Evolutionary conservation across 2,113 vertebrate genomes (phyloP).

Genomic region (Turnix velox): DNA sequence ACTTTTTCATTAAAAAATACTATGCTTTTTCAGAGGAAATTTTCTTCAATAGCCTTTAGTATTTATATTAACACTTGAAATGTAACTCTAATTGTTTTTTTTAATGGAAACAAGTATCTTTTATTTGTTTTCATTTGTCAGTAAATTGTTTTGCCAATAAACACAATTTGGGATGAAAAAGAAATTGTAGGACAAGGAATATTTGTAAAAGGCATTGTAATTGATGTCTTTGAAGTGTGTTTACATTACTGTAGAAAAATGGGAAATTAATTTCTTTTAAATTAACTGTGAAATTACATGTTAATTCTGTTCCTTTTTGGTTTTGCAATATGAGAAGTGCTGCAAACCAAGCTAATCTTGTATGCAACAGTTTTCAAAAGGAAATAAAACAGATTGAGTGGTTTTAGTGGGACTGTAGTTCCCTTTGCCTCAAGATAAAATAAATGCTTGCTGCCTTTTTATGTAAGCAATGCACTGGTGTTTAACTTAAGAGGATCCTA

Average conservation of each 20-base stretch:
- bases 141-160: background rate
- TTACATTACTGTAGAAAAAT: conserved; percentile 14
- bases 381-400: background rate
- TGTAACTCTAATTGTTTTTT: background rate
- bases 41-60: background rate
- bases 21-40: background rate
- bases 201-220: background rate
- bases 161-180: background rate
- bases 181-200: background rate
- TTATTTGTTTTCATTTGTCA: background rate
- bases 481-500: background rate
- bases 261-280: background rate
- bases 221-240: conserved; percentile 12
- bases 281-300: conserved; percentile 35
- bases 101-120: background rate
- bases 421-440: background rate
- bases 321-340: background rate
- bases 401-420: background rate
- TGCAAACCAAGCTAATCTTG: background rate
- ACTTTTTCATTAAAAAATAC: background rate
- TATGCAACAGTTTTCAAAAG: background rate
- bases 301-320: background rate
- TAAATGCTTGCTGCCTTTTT: background rate
- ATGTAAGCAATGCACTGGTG: background rate
- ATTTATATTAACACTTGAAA: background rate